phyloP scores from a whole-genome alignment of 2,888 invertebrate genomes.

The Apotomis betuletana region DNA sequence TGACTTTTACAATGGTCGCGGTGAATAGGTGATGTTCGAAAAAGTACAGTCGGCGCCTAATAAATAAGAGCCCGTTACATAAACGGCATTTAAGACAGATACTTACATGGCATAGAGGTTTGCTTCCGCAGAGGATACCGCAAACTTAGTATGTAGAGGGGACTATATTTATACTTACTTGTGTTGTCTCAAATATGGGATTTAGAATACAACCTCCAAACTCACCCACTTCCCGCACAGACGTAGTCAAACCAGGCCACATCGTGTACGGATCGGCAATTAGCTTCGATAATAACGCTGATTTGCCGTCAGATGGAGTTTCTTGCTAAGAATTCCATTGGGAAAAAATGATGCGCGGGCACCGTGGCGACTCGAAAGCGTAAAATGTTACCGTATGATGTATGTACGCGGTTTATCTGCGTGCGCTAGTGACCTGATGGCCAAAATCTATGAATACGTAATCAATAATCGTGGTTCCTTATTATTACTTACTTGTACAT shows the following conservation, averaged over 20 bases:
- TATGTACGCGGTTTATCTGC: slow-evolving; percentile 12
- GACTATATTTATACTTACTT: too few species aligned
- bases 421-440: slow-evolving; percentile 7
- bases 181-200: too few species aligned
- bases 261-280: slow-evolving; percentile 69
- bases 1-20: too few species aligned
- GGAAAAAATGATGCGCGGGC: slow-evolving; percentile 65
- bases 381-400: slow-evolving; percentile 58
- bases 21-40: too few species aligned
- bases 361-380: slow-evolving; percentile 76
- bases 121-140: too few species aligned
- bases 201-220: slow-evolving; percentile 6
- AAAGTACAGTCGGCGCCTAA: too few species aligned
- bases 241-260: slow-evolving; percentile 56
- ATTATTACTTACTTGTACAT: too few species aligned
- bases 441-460: neutral
- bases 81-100: too few species aligned
- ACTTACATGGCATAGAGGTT: too few species aligned
- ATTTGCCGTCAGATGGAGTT: slow-evolving; percentile 57
- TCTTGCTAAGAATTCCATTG: slow-evolving; percentile 73
- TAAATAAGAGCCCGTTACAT: too few species aligned
- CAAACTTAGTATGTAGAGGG: too few species aligned
- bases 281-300: slow-evolving; percentile 70
- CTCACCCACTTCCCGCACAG: slow-evolving; percentile 3
- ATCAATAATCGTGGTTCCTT: neutral